Base-by-base conservation (phyloP, 2,888 invertebrate genomes). In the Ephialtes manifestator region DNA sequence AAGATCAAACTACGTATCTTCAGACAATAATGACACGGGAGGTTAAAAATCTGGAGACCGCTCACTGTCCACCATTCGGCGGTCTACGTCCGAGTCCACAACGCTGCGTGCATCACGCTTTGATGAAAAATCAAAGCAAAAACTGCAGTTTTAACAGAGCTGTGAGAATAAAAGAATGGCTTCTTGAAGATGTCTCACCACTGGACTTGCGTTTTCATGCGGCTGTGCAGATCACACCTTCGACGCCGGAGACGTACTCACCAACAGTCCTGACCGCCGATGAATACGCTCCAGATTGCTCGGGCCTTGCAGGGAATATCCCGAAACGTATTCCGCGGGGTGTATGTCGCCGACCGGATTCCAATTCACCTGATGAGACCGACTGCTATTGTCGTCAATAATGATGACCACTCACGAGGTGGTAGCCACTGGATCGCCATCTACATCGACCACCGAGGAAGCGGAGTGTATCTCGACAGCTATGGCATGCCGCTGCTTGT, bases 361-460 rank as follows among this genome's bases (percentile, higher is more conserved):
- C 60, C 60, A 15, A 60, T 31, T 35, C 31, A 31, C 15, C n/a
- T 60, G 31, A 35, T n/a, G 60, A 60, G 60, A 60, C 60, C 60
- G n/a, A 35, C 60, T 0, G 60, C 60, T 4, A 11, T 60, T 31
- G n/a, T 60, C 35, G 35, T 60, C 4, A 60, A 35, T 20, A 58
- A 4, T 10, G 58, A 58, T 2, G 53, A 53, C 53, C 53, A 70
- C 78, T n/a, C 39, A 4, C 4, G 8, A 8, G 39, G 39, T 5
- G 39, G 39, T 4, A 39, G 8, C 8, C 39, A 39, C 8, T 39
- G 39, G 39, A 8, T 39, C 39, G 39, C 39, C 8, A 39, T 39
- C 39, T 39, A 39, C 39, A 39, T 39, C 39, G 39, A 39, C 39
- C 4, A 11, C 13, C 8, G 11, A 4, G 13, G 46, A 15, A 11